Base-by-base conservation (phyloP, 2,797 vertebrate species). In the Hyperoplus immaculatus region DNA sequence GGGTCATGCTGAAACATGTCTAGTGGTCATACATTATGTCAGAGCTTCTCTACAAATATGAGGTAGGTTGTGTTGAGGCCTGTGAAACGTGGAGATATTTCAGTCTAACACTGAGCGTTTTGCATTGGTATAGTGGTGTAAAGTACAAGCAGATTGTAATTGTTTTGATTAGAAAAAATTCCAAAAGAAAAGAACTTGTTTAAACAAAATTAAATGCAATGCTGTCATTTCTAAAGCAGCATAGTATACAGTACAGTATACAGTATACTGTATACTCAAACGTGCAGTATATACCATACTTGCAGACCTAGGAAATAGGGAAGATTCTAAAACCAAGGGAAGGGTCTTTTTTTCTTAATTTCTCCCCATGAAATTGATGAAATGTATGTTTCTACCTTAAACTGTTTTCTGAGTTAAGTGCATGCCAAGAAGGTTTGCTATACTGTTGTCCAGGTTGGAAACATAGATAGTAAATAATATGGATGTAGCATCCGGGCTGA, bases 1-100 rank as follows among this genome's bases (percentile, higher is more conserved):
- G 16, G 41, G 45, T 82, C 86, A 50, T 75, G 92, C 59, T 83
- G 45, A 39, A 78, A 56, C 92, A 61, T 16, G 83, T 49, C 54
- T 15, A 36, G 18, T 57, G n/a, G 38, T 69, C 59, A 41, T 43
- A 66, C 53, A 81, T 75, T 0, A 55, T 83, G 77, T 78, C 87
- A 72, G 60, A 36, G 77, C 53, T 76, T 2, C 46, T 69, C 57
- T 5, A 18, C 16, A 81, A 63, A 53, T 74, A 78, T 83, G 77
- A 78, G 73, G 76, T 43, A 8, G 21, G 76, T 46, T 77, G 49
- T 81, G 90, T 79, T 67, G 56, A 61, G 81, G 77, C 87, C 21
- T 53, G 87, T 82, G 69, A 29, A 39, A 51, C n/a, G 45, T 47
- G 45, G 21, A 65, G 36, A 21, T 64, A 11, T 68, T 61, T 82